A percentile compares a stretch with the other conserved stretches of the same genome.
phyloP scores from a whole-genome alignment of 2,113 vertebrate species.

The human (Homo sapiens) region GRCh38 chr12:74523501-74524000 shows the following conservation, averaged over 20 bases:
- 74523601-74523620: slow-evolving; percentile 76
- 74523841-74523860: background rate
- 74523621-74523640: slow-evolving; percentile 72
- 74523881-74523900: background rate
- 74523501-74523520: slow-evolving; percentile 60
- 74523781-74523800: slow-evolving; percentile 38
- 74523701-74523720: slow-evolving; percentile 83
- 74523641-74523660: slow-evolving; percentile 51
- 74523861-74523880: background rate
- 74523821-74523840: background rate
- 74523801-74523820: slow-evolving; percentile 39
- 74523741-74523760: slow-evolving; percentile 70
- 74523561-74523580: slow-evolving; percentile 69
- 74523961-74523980: background rate
- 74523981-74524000: background rate
- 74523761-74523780: slow-evolving; percentile 56
- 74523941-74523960: slow-evolving; percentile 9
- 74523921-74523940: background rate
- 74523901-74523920: background rate
- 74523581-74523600: slow-evolving; percentile 76
- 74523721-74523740: slow-evolving; percentile 75
- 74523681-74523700: slow-evolving; percentile 71
- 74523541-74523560: slow-evolving; percentile 65
- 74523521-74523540: slow-evolving; percentile 76
- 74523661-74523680: slow-evolving; percentile 76